Percentiles rank a stretch among this genome's conserved stretches.
phyloP scores from a whole-genome alignment of 2,113 vertebrate genomes.

The Vulpes vulpes region DNA sequence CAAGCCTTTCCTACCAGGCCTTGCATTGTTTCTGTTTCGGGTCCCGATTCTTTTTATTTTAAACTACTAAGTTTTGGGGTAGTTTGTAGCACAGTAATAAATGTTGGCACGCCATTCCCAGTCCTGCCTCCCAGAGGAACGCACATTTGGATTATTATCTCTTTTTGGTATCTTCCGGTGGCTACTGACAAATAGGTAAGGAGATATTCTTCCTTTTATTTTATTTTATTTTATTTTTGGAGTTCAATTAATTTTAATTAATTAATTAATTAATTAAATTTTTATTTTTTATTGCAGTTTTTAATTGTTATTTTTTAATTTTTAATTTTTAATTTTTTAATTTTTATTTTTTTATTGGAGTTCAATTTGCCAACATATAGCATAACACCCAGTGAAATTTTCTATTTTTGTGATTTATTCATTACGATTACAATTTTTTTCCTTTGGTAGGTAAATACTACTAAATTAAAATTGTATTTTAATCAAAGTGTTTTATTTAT shows the following conservation, averaged over 20 bases:
- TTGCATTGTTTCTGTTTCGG: neutral
- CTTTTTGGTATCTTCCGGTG: neutral
- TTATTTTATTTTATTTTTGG: too few relatives aligned
- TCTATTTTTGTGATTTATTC: constrained; percentile 7
- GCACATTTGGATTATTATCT: neutral
- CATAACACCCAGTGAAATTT: neutral
- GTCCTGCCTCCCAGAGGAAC: neutral
- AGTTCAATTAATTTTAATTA: too few relatives aligned
- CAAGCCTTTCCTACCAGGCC: neutral
- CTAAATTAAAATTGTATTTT: constrained; percentile 35
- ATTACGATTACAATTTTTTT: neutral
- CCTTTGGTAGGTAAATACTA: neutral
- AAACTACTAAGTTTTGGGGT: neutral
- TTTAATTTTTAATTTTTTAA: too few relatives aligned
- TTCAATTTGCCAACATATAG: too few relatives aligned
- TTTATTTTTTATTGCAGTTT: too few relatives aligned
- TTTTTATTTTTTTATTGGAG: too few relatives aligned
- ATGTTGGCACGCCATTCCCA: neutral
- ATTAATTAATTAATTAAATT: too few relatives aligned
- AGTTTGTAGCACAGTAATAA: neutral
- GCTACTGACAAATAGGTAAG: neutral
- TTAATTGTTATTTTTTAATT: too few relatives aligned
- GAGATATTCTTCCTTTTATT: neutral
- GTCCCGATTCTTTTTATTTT: neutral
- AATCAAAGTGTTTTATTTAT: neutral